Percentiles rank a stretch among this genome's conserved stretches.
phyloP scores from a whole-genome alignment of 2,113 vertebrate genomes.

The Lycaon pictus region DNA sequence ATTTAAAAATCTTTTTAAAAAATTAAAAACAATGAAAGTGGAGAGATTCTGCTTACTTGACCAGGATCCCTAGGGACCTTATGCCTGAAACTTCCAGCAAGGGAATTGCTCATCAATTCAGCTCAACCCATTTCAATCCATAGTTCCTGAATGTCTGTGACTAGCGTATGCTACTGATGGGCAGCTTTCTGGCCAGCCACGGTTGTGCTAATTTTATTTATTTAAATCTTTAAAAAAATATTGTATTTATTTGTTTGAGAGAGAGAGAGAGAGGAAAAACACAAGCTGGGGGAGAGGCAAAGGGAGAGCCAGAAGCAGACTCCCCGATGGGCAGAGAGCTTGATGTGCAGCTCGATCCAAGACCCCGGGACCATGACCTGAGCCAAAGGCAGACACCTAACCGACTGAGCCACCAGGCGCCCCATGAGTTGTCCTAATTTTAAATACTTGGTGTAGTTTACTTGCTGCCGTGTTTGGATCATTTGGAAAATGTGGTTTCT shows the following conservation, averaged over 20 bases:
- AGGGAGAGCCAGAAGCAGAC: not conserved
- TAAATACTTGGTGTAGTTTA: not conserved
- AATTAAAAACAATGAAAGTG: not conserved
- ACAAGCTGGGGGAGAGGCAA: not conserved
- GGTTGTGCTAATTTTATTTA: not conserved
- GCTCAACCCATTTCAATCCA: not conserved
- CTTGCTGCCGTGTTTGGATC: not conserved
- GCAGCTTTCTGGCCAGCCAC: not conserved
- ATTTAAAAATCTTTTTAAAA: too few species aligned
- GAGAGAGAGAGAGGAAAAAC: not conserved
- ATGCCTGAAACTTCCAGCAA: not conserved
- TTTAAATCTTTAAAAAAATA: not conserved
- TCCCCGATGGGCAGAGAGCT: not conserved
- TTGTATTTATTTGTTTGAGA: not conserved
- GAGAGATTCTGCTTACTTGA: not conserved
- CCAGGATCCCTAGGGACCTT: not conserved
- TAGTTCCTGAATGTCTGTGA: not conserved
- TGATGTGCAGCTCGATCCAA: fast-evolving
- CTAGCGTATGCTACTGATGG: not conserved
- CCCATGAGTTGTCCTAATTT: not conserved
- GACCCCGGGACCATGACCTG: not conserved
- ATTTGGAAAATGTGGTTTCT: not conserved
- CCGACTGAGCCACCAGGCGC: not conserved
- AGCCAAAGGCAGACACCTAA: not conserved
- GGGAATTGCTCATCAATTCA: not conserved